Conservation (phyloP, 2,797 vertebrate species). For the Paedocypris micromegethes region DNA sequence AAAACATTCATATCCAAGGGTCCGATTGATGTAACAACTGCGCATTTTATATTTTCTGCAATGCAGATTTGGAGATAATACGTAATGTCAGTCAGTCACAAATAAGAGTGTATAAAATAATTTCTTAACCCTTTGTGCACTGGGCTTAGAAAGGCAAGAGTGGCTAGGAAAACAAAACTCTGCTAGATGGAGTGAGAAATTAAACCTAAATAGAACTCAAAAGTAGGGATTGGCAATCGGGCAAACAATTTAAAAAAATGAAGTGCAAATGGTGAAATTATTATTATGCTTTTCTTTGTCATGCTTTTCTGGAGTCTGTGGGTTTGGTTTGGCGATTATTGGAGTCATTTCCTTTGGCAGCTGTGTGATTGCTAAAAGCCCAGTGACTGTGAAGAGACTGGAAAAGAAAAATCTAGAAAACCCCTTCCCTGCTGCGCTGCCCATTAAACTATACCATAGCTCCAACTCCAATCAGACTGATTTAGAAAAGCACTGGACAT, state of each 20-base stretch:
- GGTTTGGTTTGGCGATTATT: conserved; percentile 47
- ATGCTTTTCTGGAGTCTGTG: conserved; percentile 26
- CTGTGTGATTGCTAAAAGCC: conserved; percentile 28
- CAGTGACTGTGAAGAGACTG: conserved; percentile 48
- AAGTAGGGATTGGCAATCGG: conserved; percentile 3
- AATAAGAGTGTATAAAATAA: too few species aligned
- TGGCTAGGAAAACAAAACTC: not conserved
- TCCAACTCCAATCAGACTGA: too few species aligned
- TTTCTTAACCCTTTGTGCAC: too few species aligned
- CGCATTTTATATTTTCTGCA: too few species aligned
- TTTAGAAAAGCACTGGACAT: not conserved
- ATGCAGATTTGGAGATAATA: too few species aligned
- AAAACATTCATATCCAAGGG: too few species aligned
- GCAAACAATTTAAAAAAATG: not conserved
- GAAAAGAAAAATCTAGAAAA: conserved; percentile 37
- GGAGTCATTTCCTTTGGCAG: conserved; percentile 54
- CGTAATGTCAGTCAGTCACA: too few species aligned
- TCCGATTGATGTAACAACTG: too few species aligned
- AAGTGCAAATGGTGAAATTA: conserved; percentile 10
- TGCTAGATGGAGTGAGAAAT: too few species aligned
- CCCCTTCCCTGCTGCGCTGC: conserved; percentile 39
- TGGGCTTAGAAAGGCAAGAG: too few species aligned
- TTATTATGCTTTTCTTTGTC: conserved; percentile 21
- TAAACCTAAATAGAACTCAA: not conserved
- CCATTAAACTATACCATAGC: not conserved